A percentile compares a stretch with the other conserved stretches of the same genome.
Conservation (phyloP, 2,797 vertebrate genomes). For the Denticeps clupeoides region DNA sequence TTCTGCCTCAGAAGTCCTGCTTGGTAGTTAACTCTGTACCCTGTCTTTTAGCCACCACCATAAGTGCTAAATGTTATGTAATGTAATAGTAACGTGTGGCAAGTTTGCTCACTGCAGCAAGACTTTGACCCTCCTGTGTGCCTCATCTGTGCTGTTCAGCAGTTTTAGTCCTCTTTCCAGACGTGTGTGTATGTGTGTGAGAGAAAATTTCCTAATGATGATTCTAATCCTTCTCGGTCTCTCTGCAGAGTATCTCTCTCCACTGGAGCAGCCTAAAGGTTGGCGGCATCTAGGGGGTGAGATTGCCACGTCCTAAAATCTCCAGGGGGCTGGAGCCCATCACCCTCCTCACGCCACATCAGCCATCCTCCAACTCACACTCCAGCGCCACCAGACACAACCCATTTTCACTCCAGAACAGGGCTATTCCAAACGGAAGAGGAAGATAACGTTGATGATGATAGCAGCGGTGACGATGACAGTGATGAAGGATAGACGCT, state of each 20-base stretch:
- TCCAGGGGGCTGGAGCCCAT: conserved; percentile 1
- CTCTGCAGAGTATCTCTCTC: conserved; percentile 80
- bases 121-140: no score
- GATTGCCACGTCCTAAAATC: conserved; percentile 62
- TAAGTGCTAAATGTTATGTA: no score
- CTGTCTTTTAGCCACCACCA: no score
- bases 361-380: conserved; percentile 23
- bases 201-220: neutral
- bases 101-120: no score
- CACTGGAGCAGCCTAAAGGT: conserved; percentile 76
- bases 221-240: neutral
- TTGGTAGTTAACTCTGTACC: no score
- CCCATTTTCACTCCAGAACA: neutral
- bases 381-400: conserved; percentile 38
- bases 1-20: no score
- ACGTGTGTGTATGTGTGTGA: conserved; percentile 31
- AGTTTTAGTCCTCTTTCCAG: neutral
- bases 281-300: conserved; percentile 76
- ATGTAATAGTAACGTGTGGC: no score
- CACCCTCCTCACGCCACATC: neutral
- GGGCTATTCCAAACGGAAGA: neutral
- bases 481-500: neutral
- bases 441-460: neutral
- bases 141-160: no score
- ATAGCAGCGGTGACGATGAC: neutral